These are phyloP conservation scores for Phyllopteryx taeniolatus DNA, from an alignment of 2,113 vertebrate species.

Conservation along the genomic window DNA sequence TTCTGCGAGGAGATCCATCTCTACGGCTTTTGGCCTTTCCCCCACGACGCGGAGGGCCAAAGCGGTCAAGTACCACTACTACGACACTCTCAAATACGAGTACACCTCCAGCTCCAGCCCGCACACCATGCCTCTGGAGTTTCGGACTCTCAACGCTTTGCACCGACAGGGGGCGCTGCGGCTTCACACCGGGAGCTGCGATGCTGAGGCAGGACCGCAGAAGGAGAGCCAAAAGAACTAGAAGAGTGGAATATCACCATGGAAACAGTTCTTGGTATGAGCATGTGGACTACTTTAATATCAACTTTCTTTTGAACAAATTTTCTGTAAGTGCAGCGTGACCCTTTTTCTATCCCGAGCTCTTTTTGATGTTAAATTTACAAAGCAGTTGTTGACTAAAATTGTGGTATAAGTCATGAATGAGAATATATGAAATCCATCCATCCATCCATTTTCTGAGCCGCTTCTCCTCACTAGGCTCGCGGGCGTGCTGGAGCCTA, in stretches of 20 bases:
- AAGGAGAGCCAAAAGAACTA: constrained; percentile 9
- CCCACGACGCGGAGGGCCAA: constrained; percentile 79
- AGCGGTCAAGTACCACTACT: constrained; percentile 95
- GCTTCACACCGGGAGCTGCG: constrained; percentile 85
- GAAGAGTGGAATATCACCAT: neutral
- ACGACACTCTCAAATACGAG: constrained; percentile 88
- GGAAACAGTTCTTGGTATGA: constrained; percentile 7
- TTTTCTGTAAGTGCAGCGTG: constrained; percentile 22
- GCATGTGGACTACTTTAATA: constrained; percentile 3
- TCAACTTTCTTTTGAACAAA: constrained; percentile 25
- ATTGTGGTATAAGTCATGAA: neutral
- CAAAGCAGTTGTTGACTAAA: neutral
- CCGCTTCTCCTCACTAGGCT: too few relatives aligned
- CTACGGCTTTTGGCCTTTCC: constrained; percentile 96
- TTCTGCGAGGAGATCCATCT: constrained; percentile 96
- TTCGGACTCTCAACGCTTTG: constrained; percentile 86
- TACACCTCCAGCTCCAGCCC: constrained; percentile 92
- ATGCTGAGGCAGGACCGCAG: constrained; percentile 32
- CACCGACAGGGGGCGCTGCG: constrained; percentile 91
- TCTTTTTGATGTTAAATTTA: constrained; percentile 1
- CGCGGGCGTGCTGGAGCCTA: too few relatives aligned
- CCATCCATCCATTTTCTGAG: too few relatives aligned
- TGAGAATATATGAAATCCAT: too few relatives aligned
- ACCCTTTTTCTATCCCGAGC: constrained; percentile 33
- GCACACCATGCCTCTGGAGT: constrained; percentile 97